phyloP scores from a whole-genome alignment of 2,797 vertebrate species.

The Pogonophryne albipinna region DNA sequence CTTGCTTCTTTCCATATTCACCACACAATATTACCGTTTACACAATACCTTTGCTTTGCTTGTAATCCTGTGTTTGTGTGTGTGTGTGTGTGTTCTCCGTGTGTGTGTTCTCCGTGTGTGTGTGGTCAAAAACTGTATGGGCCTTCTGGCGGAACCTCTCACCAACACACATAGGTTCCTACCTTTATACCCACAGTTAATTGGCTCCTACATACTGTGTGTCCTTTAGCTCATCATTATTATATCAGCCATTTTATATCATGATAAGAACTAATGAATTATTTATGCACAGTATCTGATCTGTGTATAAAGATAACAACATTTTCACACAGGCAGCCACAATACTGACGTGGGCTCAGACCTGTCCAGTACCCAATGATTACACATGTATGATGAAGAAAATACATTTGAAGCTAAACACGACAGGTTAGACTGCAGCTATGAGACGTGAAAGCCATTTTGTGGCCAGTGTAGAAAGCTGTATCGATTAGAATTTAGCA shows the following conservation, averaged over 20 bases:
- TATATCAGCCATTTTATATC: neutral
- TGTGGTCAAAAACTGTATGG: too few species aligned
- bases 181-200: too few species aligned
- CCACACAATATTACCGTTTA: too few species aligned
- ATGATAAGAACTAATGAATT: neutral
- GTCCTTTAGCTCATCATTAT: neutral
- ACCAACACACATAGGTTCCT: too few species aligned
- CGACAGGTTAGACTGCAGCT: neutral
- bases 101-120: too few species aligned
- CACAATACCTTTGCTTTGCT: too few species aligned
- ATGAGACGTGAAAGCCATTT: neutral
- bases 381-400: neutral
- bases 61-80: too few species aligned
- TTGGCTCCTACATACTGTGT: too few species aligned
- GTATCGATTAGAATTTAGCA: slow-evolving; percentile 1
- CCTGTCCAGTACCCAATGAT: neutral
- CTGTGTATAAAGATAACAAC: neutral
- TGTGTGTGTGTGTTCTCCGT: too few species aligned
- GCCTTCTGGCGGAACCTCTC: too few species aligned
- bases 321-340: neutral
- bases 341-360: neutral
- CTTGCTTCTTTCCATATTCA: too few species aligned
- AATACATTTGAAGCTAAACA: neutral
- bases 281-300: neutral
- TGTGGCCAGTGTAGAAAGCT: neutral